Evolutionary conservation across 2,113 vertebrate genomes (phyloP), one percentile per base, ranked within the genome.

Genomic region (Crotophaga sulcirostris): DNA sequence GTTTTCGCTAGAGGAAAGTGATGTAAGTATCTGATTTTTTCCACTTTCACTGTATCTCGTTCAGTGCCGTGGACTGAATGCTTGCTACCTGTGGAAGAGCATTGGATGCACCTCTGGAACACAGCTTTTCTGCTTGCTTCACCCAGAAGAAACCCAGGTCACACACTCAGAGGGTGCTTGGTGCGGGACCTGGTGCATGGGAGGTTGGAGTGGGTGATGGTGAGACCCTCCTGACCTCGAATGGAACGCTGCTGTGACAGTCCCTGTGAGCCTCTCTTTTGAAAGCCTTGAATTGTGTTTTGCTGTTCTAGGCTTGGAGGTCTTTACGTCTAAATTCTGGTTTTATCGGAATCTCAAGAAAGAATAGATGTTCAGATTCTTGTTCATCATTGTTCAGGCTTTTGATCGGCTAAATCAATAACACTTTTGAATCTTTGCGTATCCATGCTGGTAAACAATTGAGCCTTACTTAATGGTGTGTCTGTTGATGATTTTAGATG

Each of bases 201-300:
- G 55, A 49, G 24, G 14, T 9, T 42, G 49, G 38, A 7, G 6
- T 12, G n/a, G 24, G 6, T 26, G 34, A 16, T 38, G 23, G 15
- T 19, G 38, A 77, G n/a, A 76, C 18, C 20, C 12, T 60, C 12
- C 16, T 47, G 10, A 4, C 54, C 64, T 56, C 2, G 16, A 5
- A 51, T 44, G 70, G 38, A 67, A 21, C 1, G 2, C 3, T 79
- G 8, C 40, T 4, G 0, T 34, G 55, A 6, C 1, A 1, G 52
- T 62, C 16, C 40, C 55, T 54, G 17, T 34, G 40, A 58, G 34
- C 44, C 16, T 78, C 8, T 8, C 49, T 66, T 66, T 42, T 77
- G 25, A 42, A 51, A 89, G 33, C 7, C 20, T 67, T 11, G 7
- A 54, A 7, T 38, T 63, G 4, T 5, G 1, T 76, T 88, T 85